Base-by-base conservation (phyloP, 2,797 vertebrate genomes). In the Centroberyx gerrardi region DNA sequence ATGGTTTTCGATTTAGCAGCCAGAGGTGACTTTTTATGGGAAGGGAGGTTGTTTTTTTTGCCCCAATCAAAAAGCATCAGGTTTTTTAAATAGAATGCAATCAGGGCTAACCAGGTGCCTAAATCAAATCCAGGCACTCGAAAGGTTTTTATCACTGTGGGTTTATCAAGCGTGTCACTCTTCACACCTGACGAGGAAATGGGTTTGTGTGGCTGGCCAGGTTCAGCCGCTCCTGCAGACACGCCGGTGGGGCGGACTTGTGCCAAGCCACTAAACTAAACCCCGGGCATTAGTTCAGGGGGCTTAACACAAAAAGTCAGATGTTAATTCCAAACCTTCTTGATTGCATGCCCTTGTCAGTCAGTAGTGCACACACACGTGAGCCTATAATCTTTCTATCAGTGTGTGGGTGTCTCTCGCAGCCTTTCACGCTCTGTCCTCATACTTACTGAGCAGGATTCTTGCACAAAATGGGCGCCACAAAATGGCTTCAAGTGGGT, bases 121-220 rank as follows among this genome's bases (percentile, higher is more conserved):
- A 71, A 81, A 88, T 90, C 76, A 80, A 88, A 90, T 73, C 79
- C 74, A 72, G 54, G 62, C 70, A 18, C 75, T 83, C 74, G 78
- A 83, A 72, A 76, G 71, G 77, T 60, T 84, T 66, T 92, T 81
- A 81, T 87, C 62, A 68, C 62, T 38, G 0, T 22, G 72, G 87
- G 42, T 87, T 90, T 84, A 90, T 89, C 87, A 87, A 81, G 77
- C 82, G 55, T 89, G 82, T 86, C 72, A 61, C 63, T 84, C 74
- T 77, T 74, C 65, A 71, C 88, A 90, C 87, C 84, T 90, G 90
- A 78, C 84, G 86, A 90, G 88, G 83, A 86, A 90, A 84, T 90
- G 71, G 87, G 81, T 90, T 88, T 68, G 81, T 82, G 74, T 85
- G 62, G 52, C 81, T 58, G 78, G 83, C 72, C 68, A 74, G 58